Percentiles rank a stretch among this genome's conserved stretches.
These are phyloP conservation scores for Ischnus inquisitorius DNA, from an alignment of 2,888 invertebrate species.

Conservation along the genomic window DNA sequence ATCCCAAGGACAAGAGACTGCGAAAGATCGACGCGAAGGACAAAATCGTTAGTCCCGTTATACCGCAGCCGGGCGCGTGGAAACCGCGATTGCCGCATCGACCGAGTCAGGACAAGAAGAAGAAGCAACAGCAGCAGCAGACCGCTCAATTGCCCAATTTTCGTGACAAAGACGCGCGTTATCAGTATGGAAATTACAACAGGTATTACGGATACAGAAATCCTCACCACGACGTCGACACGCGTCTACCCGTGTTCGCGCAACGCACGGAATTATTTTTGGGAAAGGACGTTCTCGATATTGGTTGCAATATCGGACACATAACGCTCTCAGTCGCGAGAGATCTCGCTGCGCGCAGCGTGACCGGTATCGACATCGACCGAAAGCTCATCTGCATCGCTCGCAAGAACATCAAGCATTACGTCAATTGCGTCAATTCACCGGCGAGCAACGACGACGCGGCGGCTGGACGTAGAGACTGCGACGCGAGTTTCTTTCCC, in stretches of 20 bases:
- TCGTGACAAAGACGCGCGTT: conserved; percentile 91
- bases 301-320: conserved; percentile 99
- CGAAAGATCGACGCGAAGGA: conserved; percentile 92
- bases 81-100: conserved; percentile 87
- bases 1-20: conserved; percentile 81
- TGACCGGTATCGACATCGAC: conserved; percentile 98
- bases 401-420: conserved; percentile 91
- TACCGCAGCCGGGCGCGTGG: conserved; percentile 96
- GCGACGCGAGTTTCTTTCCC: conserved; percentile 89
- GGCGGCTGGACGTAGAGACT: conserved; percentile 71
- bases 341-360: conserved; percentile 93
- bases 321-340: conserved; percentile 96
- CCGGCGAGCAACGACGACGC: conserved; percentile 81
- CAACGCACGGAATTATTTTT: conserved; percentile 93
- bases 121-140: conserved; percentile 81
- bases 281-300: conserved; percentile 96
- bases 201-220: conserved; percentile 98
- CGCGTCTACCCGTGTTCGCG: conserved; percentile 93
- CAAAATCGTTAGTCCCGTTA: conserved; percentile 96
- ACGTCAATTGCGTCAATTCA: conserved; percentile 86
- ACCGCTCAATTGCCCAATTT: conserved; percentile 87
- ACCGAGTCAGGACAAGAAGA: conserved; percentile 84
- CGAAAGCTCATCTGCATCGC: conserved; percentile 92
- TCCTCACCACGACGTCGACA: conserved; percentile 92
- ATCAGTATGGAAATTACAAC: conserved; percentile 98